Evolutionary conservation across 2,797 vertebrate genomes (phyloP), one percentile per base, ranked within the genome.

Genomic region (Peromyscus eremicus): DNA sequence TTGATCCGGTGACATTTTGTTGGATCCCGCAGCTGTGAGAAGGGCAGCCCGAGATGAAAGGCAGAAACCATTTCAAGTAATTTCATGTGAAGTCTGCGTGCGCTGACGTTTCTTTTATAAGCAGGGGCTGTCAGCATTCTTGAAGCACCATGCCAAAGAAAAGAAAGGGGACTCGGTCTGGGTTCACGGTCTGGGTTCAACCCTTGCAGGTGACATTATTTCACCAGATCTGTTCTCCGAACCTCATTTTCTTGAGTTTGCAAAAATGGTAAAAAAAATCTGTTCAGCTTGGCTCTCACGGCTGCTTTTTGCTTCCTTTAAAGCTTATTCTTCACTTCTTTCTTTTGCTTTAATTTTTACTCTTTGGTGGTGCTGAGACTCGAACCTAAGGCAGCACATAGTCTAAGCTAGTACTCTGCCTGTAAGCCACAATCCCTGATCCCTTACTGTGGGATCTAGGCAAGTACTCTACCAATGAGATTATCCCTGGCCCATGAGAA

Each of bases 21-120:
- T 49, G 40, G 40, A 12, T 71, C n/a, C 13, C 32, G 93, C 84
- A 79, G 32, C 60, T 76, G 77, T 32, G 13, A 94, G 94, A 64
- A 91, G 86, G 92, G 75, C 85, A 94, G 92, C 68, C 89, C 46
- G 66, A 34, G 92, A 79, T 73, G 71, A 95, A 93, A 92, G 80
- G 83, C 79, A 77, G 92, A 87, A 29, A 64, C 60, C 14, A 17
- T 64, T 95, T 94, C 57, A 82, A 92, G 94, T 79, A n/a, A 64
- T 92, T 91, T 85, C 40, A 77, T 66, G 68, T 90, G 92, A 81
- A 88, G 84, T 70, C 87, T 60, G 23, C 43, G 52, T 64, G 92
- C 76, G 29, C 27, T 81, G 89, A 55, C 70, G 55, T 73, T 96
- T 92, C 85, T 70, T 96, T 92, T 46, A 46, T 25, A 87, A 80